A percentile compares a stretch with the other conserved stretches of the same genome.
phyloP scores from a whole-genome alignment of 2,888 invertebrate species.

The Orchesella flavescens region DNA sequence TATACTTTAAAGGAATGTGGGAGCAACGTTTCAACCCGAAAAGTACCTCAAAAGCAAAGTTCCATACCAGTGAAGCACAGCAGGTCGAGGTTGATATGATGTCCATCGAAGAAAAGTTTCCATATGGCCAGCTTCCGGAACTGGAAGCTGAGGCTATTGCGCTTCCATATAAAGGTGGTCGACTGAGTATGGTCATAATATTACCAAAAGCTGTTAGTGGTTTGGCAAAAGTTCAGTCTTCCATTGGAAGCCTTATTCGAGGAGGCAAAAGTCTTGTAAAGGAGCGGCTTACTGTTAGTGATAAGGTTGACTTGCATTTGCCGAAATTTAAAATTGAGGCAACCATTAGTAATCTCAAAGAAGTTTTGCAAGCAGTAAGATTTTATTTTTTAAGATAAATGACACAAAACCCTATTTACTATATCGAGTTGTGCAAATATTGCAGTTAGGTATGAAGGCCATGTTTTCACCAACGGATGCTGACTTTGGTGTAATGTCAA shows the following conservation, averaged over 20 bases:
- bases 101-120: slow-evolving; percentile 72
- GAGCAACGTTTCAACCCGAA: slow-evolving; percentile 79
- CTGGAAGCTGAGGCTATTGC: slow-evolving; percentile 73
- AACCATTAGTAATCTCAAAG: slow-evolving; percentile 75
- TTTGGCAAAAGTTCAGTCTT: slow-evolving; percentile 78
- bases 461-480: slow-evolving; percentile 79
- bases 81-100: slow-evolving; percentile 75
- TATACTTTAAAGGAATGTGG: slow-evolving; percentile 88
- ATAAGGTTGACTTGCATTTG: slow-evolving; percentile 74
- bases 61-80: slow-evolving; percentile 71
- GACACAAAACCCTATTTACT: background rate
- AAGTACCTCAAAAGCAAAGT: slow-evolving; percentile 76
- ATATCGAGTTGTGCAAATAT: background rate
- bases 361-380: slow-evolving; percentile 39
- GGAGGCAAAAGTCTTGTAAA: slow-evolving; percentile 53
- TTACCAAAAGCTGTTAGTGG: slow-evolving; percentile 82
- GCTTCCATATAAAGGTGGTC: slow-evolving; percentile 74
- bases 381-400: too few relatives aligned
- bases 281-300: slow-evolving; percentile 75
- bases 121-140: slow-evolving; percentile 69
- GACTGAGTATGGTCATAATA: slow-evolving; percentile 84
- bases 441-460: slow-evolving; percentile 81
- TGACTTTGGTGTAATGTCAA: slow-evolving; percentile 79
- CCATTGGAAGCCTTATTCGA: slow-evolving; percentile 74
- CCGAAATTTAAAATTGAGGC: slow-evolving; percentile 81